Evolutionary conservation across 2,113 vertebrate genomes (phyloP), one percentile per base, ranked within the genome.

Genomic region (Gobiocypris rarus): DNA sequence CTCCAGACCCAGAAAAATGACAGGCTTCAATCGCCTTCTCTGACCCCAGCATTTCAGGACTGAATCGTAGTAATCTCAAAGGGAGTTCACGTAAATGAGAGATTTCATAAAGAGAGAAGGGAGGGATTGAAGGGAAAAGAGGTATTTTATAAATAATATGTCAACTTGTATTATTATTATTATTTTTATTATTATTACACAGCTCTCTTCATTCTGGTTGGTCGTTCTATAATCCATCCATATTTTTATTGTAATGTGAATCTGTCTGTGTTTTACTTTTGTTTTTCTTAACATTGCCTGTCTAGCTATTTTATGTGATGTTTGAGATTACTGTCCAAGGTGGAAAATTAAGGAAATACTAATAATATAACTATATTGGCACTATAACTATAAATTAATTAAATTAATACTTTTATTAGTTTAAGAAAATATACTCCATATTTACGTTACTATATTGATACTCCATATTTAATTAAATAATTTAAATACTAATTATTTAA

Each of bases 41-140:
- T 92, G 91, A 94, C 92, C 93, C 88, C 67, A 19, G 89, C 86
- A 91, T 91, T 91, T 88, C 92, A 93, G 88, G 84, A 85, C 86
- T 89, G 83, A 89, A 86, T 92, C 88, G 85, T 84, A 90, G 88
- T 90, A 88, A 87, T 90, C 89, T 90, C 88, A 88, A 85, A 90
- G 86, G 88, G 88, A 75, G 82, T 88, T 74, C 82, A 82, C 61
- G 45, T 77, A 67, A 81, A 73, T 71, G 75, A 50, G 61, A 83
- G 65, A 88, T 92, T 91, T 90, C 88, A 65, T 17, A 45, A 75
- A 56, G 79, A 82, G 75, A 77, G 3, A 59, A 63, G 19, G 82
- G 84, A 90, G 85, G 19, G 24, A 84, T 26, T 84, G 69, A 81
- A 83, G 58, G 9, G 41, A 45, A 56, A 80, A 83, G 15, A 74